These are phyloP conservation scores for Peucedramus taeniatus DNA, from an alignment of 2,113 vertebrate species.

Conservation along the genomic window DNA sequence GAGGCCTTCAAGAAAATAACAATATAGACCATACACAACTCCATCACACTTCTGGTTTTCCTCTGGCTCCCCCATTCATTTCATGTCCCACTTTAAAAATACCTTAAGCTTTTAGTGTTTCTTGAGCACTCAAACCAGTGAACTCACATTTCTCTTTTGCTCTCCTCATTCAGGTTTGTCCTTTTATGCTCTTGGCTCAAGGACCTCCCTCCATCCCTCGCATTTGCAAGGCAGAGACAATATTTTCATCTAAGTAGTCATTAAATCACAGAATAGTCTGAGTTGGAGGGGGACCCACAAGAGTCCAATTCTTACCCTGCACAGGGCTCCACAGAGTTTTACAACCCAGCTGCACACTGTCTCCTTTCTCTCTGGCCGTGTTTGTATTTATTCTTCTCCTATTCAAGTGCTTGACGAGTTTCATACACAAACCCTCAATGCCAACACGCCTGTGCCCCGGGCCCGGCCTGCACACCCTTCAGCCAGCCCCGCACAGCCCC, in stretches of 20 bases:
- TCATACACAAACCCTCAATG: not conserved
- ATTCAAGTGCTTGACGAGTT: not conserved
- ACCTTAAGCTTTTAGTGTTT: not conserved
- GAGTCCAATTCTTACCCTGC: not conserved
- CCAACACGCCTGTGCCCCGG: not conserved
- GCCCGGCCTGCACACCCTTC: not conserved
- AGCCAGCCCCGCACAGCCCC: not conserved
- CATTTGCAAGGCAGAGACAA: not conserved
- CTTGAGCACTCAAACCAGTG: not conserved
- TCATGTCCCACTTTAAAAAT: not conserved
- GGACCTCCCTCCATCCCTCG: not conserved
- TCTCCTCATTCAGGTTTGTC: not conserved
- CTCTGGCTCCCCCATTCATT: not conserved
- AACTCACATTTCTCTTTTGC: not conserved
- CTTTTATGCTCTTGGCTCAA: not conserved
- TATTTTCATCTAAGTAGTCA: not conserved
- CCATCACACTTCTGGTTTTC: not conserved
- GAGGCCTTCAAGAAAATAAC: not conserved
- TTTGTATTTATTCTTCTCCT: not conserved
- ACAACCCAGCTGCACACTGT: not conserved
- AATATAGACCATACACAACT: fast-evolving
- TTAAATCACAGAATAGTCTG: not conserved
- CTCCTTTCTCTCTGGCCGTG: not conserved
- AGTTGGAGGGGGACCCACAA: not conserved
- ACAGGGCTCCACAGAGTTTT: not conserved